A percentile compares a stretch with the other conserved stretches of the same genome.
phyloP scores from a whole-genome alignment of 1,140 invertebrate genomes.

The Carposina sasakii region DNA sequence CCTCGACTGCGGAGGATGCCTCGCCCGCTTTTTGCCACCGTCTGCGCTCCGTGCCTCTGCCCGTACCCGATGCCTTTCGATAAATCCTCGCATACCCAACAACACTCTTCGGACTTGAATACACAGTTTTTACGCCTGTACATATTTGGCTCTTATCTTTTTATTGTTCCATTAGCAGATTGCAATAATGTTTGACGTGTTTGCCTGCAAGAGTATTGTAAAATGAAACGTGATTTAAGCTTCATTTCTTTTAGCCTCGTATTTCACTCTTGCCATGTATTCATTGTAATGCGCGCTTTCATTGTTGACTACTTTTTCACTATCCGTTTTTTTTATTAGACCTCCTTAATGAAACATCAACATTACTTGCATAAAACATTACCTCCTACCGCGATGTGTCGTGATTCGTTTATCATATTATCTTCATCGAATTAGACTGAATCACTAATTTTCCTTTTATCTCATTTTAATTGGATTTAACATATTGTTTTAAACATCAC shows the following conservation, averaged over 20 bases:
- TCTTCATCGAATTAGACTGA: constrained; percentile 43
- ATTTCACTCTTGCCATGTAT: no score
- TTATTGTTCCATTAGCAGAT: no score
- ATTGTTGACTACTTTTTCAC: no score
- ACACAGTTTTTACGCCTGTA: no score
- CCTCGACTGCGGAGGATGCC: not conserved
- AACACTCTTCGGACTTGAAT: constrained; percentile 4
- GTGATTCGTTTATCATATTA: constrained; percentile 56
- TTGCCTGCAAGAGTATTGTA: no score
- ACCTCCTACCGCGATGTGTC: constrained; percentile 47
- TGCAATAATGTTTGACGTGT: no score
- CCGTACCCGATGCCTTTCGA: not conserved
- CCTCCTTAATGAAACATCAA: constrained; percentile 17
- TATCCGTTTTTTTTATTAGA: constrained; percentile 3
- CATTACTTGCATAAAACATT: constrained; percentile 53
- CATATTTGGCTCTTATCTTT: no score
- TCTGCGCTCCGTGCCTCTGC: not conserved
- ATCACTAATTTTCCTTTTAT: constrained; percentile 37
- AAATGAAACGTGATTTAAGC: no score
- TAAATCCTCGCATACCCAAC: constrained; percentile 4
- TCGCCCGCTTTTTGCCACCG: not conserved
- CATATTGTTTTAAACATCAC: constrained; percentile 20
- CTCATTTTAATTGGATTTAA: constrained; percentile 17
- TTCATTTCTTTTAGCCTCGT: no score
- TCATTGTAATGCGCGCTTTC: no score